Base-by-base conservation (phyloP, 2,888 invertebrate genomes). In the Drosophila lacicola region DNA sequence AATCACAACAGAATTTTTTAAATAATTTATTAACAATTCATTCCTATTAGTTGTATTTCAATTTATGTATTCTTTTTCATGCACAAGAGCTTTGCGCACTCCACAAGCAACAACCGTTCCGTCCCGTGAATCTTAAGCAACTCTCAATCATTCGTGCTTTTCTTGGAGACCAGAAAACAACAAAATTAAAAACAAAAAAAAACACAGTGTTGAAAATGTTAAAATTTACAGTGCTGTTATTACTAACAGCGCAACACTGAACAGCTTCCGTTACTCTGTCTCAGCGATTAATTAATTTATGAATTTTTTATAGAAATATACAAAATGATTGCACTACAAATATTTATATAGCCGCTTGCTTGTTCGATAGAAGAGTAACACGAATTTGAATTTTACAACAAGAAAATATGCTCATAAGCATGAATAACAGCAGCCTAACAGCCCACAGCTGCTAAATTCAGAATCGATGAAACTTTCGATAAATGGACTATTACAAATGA, bases 101-200 rank as follows among this genome's bases (percentile, higher is more conserved):
- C n/a, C 50, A 17, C 42, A 55, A 17, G 44, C 66, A 14, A 51
- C 60, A 74, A 68, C 68, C 61, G 33, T 21, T 44, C 50, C 46
- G 55, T 21, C 21, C 53, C 46, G 56, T 47, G 50, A 54, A 34
- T 45, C 29, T 25, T 10, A 47, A 39, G 8, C 69, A 57, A 75
- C 68, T 75, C 33, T 17, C 60, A 53, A 36, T 4, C 13, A 21
- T 25, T 58, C 9, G 34, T 34, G 64, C 14, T 33, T 25, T 5
- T 11, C 34, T 29, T 46, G 29, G 21, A 36, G 54, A 68, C 54
- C n/a, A 17, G 17, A 19, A 58, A 44, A 49, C 51, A 41, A 33
- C 37, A 57, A 53, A 14, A 42, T 10, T n/a, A 21, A 25, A 14
- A 36, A 37, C 21, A 39, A n/a, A 8, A 4, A 4, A 56, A 6